Conservation (phyloP, 1,140 invertebrate genomes). For the Orius insidiosus region DNA sequence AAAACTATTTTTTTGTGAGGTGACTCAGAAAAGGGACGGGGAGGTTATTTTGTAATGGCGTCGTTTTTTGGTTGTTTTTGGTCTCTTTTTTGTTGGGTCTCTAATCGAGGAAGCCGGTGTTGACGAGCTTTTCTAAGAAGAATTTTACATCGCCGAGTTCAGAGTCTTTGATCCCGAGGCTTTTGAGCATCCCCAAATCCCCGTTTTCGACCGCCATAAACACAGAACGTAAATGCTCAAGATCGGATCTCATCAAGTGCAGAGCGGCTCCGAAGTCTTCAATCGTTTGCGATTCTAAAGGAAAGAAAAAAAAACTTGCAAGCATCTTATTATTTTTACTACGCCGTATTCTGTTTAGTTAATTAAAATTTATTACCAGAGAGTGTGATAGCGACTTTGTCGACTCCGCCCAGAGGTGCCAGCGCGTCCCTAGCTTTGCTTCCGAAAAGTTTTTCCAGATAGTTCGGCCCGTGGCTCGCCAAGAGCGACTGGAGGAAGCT, state of each 20-base stretch:
- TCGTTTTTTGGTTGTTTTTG: background rate
- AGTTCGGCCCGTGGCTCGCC: constrained; percentile 87
- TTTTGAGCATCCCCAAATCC: constrained; percentile 82
- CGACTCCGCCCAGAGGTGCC: constrained; percentile 75
- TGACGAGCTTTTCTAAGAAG: constrained; percentile 89
- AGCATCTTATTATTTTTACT: too few species aligned
- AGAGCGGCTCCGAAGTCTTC: constrained; percentile 80
- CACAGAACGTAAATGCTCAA: constrained; percentile 81
- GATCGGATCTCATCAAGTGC: constrained; percentile 67
- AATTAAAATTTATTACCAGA: constrained; percentile 53
- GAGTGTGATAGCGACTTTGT: constrained; percentile 84
- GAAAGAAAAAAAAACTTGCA: constrained; percentile 10
- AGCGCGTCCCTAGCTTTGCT: constrained; percentile 81
- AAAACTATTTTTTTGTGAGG: too few species aligned
- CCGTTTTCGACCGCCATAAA: constrained; percentile 95
- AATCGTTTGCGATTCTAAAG: constrained; percentile 86
- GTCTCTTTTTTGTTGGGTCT: background rate
- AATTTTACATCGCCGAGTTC: constrained; percentile 93
- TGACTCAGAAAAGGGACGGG: background rate
- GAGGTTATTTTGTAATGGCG: background rate
- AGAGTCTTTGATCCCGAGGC: constrained; percentile 83
- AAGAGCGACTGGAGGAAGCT: constrained; percentile 84
- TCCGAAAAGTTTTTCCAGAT: constrained; percentile 87
- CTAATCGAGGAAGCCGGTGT: constrained; percentile 87
- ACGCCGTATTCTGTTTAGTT: background rate